Evolutionary conservation across 2,888 invertebrate species (phyloP).

Genomic region (Melanostoma scalare): DNA sequence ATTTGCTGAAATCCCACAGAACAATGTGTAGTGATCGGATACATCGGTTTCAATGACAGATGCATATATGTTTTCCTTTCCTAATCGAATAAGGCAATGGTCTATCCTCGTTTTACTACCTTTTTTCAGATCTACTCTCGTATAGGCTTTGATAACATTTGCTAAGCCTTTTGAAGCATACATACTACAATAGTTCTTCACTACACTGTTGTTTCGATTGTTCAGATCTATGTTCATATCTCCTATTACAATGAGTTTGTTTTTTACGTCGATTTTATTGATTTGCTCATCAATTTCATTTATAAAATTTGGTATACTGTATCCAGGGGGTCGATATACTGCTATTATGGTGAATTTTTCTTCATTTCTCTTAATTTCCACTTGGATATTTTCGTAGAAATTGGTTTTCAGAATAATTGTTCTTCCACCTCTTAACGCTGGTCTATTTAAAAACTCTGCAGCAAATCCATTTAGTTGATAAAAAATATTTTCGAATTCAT

Average conservation of each 20-base stretch:
- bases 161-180: not conserved
- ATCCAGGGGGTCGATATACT: not conserved
- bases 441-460: conserved; percentile 5
- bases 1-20: too few relatives aligned
- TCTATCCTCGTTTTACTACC: not conserved
- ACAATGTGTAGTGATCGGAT: too few relatives aligned
- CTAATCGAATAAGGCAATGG: conserved; percentile 4
- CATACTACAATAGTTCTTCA: not conserved
- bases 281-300: not conserved
- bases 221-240: conserved; percentile 1
- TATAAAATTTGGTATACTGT: not conserved
- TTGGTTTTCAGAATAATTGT: not conserved
- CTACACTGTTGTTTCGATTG: not conserved
- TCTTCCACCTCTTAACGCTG: not conserved
- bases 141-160: not conserved
- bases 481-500: not conserved
- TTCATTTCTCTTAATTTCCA: too few relatives aligned
- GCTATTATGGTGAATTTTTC: not conserved
- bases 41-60: too few relatives aligned
- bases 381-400: conserved; percentile 6
- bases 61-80: not conserved
- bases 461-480: not conserved
- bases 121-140: conserved; percentile 7
- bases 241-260: not conserved
- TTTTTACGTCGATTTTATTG: not conserved